Base-by-base conservation (phyloP, 2,888 invertebrate species). In the Gasteruption jaculator region DNA sequence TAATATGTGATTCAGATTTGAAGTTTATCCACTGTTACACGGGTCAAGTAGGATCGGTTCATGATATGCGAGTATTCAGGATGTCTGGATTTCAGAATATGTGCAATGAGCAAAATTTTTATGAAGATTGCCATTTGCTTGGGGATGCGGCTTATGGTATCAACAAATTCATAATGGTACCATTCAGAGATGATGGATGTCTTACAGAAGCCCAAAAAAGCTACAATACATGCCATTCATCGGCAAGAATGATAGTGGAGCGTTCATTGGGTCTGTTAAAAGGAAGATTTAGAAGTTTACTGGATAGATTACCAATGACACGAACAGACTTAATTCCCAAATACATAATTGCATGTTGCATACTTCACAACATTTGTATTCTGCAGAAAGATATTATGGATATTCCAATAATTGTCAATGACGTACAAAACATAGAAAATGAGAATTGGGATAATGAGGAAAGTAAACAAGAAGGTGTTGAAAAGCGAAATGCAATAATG, bases 331-430 rank as follows among this genome's bases (percentile, higher is more conserved):
- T 43, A 39, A 33, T 38, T 22, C 38, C 43, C 11, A 36, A 45
- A 14, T 32, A 43, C 12, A 38, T 45, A 10, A 16, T 43, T 19
- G 32, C 33, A 26, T 43, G 40, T 21, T 43, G 39, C 11, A 29
- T 43, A 22, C 19, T 44, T 7, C 38, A 45, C 24, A 45, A 45
- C 6, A 30, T 45, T 10, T 45, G 38, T 27, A 40, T 41, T 29
- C 22, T 37, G 12, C 26, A 16, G 1, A 40, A 43, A 11, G 35
- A 41, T 38, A 1, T 2, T 33, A 22, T 38, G 22, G 38, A 38
- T n/a, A n/a, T n/a, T n/a, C n/a, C n/a, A n/a, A n/a, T n/a, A n/a
- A n/a, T n/a, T n/a, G n/a, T n/a, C n/a, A n/a, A n/a, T n/a, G n/a
- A n/a, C n/a, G n/a, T n/a, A n/a, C n/a, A n/a, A n/a, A n/a, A n/a